Conservation (phyloP, 2,888 invertebrate genomes). For the Colostygia pectinataria region DNA sequence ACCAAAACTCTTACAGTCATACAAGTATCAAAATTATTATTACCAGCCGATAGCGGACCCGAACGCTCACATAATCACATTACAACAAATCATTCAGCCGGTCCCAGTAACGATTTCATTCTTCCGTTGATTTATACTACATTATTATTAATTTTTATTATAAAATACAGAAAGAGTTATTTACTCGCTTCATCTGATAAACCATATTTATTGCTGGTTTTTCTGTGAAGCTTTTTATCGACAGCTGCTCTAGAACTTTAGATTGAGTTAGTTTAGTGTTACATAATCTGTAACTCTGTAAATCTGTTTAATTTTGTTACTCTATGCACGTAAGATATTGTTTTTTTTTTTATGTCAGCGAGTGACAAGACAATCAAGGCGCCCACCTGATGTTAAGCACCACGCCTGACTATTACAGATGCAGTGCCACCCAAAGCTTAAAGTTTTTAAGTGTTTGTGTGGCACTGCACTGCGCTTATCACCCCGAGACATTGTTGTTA, state of each 20-base stretch:
- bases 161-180: constrained; percentile 48
- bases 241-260: constrained; percentile 30
- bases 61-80: constrained; percentile 66
- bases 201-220: constrained; percentile 32
- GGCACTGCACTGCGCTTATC: too few species aligned
- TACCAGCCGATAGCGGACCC: constrained; percentile 49
- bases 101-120: constrained; percentile 74
- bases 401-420: too few species aligned
- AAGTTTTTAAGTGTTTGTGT: too few species aligned
- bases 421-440: too few species aligned
- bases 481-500: too few species aligned
- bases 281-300: not conserved
- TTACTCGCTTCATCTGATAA: constrained; percentile 34
- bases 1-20: not conserved
- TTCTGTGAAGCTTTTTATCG: constrained; percentile 32
- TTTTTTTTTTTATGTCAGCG: too few species aligned
- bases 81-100: constrained; percentile 81
- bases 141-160: constrained; percentile 78
- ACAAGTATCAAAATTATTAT: constrained; percentile 55
- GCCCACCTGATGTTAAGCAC: too few species aligned
- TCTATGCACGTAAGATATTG: too few species aligned
- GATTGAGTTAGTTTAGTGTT: constrained; percentile 9
- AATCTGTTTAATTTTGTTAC: too few species aligned
- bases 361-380: too few species aligned
- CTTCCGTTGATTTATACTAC: constrained; percentile 80